phyloP scores from a whole-genome alignment of 2,113 vertebrate species.

The Pelobates fuscus region DNA sequence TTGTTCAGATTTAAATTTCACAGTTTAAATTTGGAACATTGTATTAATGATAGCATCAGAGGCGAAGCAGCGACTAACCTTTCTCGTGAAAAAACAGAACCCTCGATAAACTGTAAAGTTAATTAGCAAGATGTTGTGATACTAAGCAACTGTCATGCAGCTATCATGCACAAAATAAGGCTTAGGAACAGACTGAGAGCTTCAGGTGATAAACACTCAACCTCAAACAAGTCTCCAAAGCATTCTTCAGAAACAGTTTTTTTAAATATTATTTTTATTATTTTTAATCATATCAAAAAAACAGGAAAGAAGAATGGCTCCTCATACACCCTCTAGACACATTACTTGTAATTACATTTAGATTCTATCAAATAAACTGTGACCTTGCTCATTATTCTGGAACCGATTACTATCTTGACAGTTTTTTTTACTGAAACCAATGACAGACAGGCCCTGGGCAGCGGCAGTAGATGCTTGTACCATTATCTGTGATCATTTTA shows the following conservation, averaged over 20 bases:
- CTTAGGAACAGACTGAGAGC: background rate
- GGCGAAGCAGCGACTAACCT: slow-evolving; percentile 55
- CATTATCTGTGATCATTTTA: no score
- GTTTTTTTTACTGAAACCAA: background rate
- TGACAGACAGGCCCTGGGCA: no score
- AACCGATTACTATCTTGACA: slow-evolving; percentile 7
- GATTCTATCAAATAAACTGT: slow-evolving; percentile 26
- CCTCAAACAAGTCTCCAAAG: background rate
- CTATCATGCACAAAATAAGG: background rate
- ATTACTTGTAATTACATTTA: slow-evolving; percentile 28
- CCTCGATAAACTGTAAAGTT: slow-evolving; percentile 58
- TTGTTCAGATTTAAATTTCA: slow-evolving; percentile 63
- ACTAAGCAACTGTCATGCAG: background rate
- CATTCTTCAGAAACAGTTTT: background rate
- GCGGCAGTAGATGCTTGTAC: no score
- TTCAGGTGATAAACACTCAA: slow-evolving; percentile 3
- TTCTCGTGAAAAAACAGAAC: slow-evolving; percentile 57
- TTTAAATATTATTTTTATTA: slow-evolving; percentile 2
- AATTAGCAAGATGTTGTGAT: slow-evolving; percentile 61
- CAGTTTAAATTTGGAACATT: slow-evolving; percentile 58
- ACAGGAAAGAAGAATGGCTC: no score
- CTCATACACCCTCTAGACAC: no score
- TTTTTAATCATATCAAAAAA: background rate
- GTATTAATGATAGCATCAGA: slow-evolving; percentile 55
- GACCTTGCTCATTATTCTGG: slow-evolving; percentile 27